Evolutionary conservation across 2,113 vertebrate species (phyloP), one percentile per base, ranked within the genome.

Genomic region (Halichoerus grypus): DNA sequence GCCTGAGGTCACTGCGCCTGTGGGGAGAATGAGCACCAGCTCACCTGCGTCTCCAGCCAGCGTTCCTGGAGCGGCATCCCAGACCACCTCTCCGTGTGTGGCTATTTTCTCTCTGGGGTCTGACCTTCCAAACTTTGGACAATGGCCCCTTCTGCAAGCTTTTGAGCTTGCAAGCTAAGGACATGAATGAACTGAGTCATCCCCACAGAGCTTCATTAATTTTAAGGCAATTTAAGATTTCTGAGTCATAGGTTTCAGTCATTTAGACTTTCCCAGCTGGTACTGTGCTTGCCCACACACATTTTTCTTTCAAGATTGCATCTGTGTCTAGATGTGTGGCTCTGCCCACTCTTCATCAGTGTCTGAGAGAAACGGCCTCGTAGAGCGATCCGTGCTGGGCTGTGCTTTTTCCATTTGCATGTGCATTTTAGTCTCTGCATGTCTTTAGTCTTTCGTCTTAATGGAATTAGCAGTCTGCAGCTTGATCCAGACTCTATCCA

Each of bases 151-250:
- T 93, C 67, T 91, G 88, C 88, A 57, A 93, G 76, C 49, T 59
- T 69, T 42, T 2, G 10, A 89, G 93, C 77, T 92, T 88, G 88
- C 74, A 72, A 87, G 90, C 94, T 71, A 57, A 96, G 95, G 92
- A 76, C 94, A 97, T 98, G 97, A 98, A 98, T 98, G 98, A 92
- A 98, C 81, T 97, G 97, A 98, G 88, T 98, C 97, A 97, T 96
- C 94, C 80, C 53, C 65, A 77, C 42, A 53, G 95, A 79, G 94
- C 82, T 98, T 97, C 97, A 97, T 98, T 98, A 96, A 97, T 96
- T 97, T 96, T 69, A 85, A 98, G 95, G 97, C 96, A 96, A 90
- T 74, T 97, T 94, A 91, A 97, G 97, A 97, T 79, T 88, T 98
- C 97, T 98, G 97, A 98, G 97, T 98, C 98, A 98, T 74, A 94